A percentile compares a stretch with the other conserved stretches of the same genome.
Evolutionary conservation across 2,888 invertebrate species (phyloP).

Genomic region (Diaprepes abbreviatus): DNA sequence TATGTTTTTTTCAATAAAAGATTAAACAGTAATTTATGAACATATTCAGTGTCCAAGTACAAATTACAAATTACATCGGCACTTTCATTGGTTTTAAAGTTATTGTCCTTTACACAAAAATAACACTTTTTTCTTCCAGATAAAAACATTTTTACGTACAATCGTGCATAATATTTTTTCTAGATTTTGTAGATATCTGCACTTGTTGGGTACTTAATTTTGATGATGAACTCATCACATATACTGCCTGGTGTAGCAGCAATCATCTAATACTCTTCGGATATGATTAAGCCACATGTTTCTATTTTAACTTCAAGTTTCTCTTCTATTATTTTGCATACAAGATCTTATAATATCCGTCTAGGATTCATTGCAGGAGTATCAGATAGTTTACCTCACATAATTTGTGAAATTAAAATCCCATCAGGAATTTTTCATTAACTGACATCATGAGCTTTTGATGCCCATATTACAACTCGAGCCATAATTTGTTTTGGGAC

Average conservation of each 20-base stretch:
- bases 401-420: slow-evolving; percentile 47
- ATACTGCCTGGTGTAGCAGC: slow-evolving; percentile 36
- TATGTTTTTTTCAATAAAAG: slow-evolving; percentile 37
- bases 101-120: slow-evolving; percentile 48
- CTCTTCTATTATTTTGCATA: background rate
- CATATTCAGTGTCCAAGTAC: slow-evolving; percentile 35
- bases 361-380: slow-evolving; percentile 1
- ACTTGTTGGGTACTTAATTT: slow-evolving; percentile 55
- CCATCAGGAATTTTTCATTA: slow-evolving; percentile 53
- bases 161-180: slow-evolving; percentile 45
- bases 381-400: slow-evolving; percentile 44
- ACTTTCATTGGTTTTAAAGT: slow-evolving; percentile 42
- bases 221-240: slow-evolving; percentile 50
- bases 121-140: slow-evolving; percentile 31
- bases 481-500: slow-evolving; percentile 32
- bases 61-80: slow-evolving; percentile 35
- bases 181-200: slow-evolving; percentile 41
- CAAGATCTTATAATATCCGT: background rate
- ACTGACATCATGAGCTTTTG: slow-evolving; percentile 39
- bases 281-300: too few relatives aligned
- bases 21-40: slow-evolving; percentile 24
- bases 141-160: slow-evolving; percentile 52
- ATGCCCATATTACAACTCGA: slow-evolving; percentile 42
- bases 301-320: background rate
- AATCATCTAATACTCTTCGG: slow-evolving; percentile 51